Base-by-base conservation (phyloP, 2,797 vertebrate genomes). In the Cyprinodon diabolis region DNA sequence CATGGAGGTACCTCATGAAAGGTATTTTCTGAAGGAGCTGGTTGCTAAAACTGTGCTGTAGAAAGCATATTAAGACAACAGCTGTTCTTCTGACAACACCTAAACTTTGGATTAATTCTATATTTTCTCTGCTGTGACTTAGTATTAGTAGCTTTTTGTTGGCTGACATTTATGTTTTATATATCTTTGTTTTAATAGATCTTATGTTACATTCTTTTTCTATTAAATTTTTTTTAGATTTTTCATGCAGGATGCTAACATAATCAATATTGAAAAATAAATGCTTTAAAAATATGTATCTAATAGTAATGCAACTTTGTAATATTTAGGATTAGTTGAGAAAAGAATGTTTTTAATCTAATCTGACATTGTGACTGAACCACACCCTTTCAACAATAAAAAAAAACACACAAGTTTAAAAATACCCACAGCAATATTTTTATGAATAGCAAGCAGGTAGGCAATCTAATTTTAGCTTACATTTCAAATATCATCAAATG, bases 391-490 rank as follows among this genome's bases (percentile, higher is more conserved):
- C 52, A 13, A 66, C 47, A 55, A 37, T 75, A 66, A 25, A 47
- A 75, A 62, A 23, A 21, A 19, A 21, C 35, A 79, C 76, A 78
- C 60, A 5, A 66, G 47, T 11, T 49, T 25, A n/a, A 77, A 80
- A 82, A 81, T 60, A 87, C 54, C 1, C 57, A 13, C 79, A 72
- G 66, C 14, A 23, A 47, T 25, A 48, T 17, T 11, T 17, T 51
- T 77, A 72, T 74, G 35, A 88, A 84, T 77, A 82, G 77, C 2
- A 71, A 25, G 21, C 40, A 23, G 66, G 52, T 23, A 17, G 63
- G 57, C 14, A 66, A 40, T 57, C 71, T 77, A 71, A 78, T 74
- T 82, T 84, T 75, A 86, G 58, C 63, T 78, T 30, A 40, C 13
- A 2, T 49, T 77, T 69, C 14, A 68, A 66, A 65, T 66, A 17